Base-by-base conservation (phyloP, 2,888 invertebrate genomes). In the Drosophila birchii region DNA sequence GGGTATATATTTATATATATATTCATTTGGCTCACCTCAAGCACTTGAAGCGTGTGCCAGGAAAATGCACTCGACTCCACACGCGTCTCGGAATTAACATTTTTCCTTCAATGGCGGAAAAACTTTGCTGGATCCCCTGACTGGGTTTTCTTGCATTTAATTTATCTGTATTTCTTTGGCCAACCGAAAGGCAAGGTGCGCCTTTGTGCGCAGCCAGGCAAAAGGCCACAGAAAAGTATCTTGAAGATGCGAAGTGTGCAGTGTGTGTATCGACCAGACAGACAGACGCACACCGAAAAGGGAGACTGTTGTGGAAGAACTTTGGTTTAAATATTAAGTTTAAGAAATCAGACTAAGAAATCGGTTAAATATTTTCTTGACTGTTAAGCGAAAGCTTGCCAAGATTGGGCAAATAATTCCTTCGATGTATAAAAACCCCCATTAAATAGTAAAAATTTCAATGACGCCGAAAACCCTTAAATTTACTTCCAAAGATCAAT, bases 131-230 rank as follows among this genome's bases (percentile, higher is more conserved):
- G 44, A n/a, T 36, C 63, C 47, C 47, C 73, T 43, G 71, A 49
- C 23, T 72, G 45, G 72, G 75, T 68, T 75, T 43, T 43, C 80
- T 78, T 78, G 78, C 77, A 78, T 86, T 83, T 76, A 86, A 78
- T 85, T 80, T 76, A 72, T 77, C 80, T 76, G 66, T 58, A 69
- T 53, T 76, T 78, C 62, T 36, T 51, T 62, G 49, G 41, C 63
- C 56, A 57, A 44, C 49, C 47, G 29, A 56, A 68, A 56, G 55
- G 68, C 7, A 55, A 43, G 38, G 51, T 38, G 55, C 57, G 9
- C 57, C 57, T 73, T 55, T 67, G 73, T 63, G 62, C 55, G 58
- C 47, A 56, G 54, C 58, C 67, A 75, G 67, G 44, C 67, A 75
- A 67, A 75, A 44, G 55, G 54, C 59, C 57, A 69, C 62, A 63